These are phyloP conservation scores for Daktulosphaira vitifoliae DNA, from an alignment of 1,140 invertebrate genomes.

Conservation along the genomic window DNA sequence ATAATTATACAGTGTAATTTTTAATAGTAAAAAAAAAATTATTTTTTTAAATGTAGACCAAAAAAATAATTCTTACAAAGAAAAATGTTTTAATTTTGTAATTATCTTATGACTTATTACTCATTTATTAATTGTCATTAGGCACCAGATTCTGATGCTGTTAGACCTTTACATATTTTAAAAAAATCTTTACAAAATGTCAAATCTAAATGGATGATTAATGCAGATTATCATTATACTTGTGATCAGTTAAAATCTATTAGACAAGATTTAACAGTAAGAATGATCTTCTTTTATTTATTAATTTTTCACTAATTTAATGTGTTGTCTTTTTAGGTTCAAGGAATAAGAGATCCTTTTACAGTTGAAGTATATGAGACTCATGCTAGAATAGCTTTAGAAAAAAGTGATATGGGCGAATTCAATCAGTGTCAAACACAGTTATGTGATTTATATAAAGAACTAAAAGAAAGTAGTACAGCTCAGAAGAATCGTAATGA, in stretches of 20 bases:
- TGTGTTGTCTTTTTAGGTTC: conserved; percentile 54
- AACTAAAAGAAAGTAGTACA: conserved; percentile 53
- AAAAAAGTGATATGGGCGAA: conserved; percentile 95
- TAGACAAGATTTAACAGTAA: conserved; percentile 93
- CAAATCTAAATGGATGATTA: conserved; percentile 78
- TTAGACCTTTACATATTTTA: conserved; percentile 79
- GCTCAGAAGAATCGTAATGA: conserved; percentile 58
- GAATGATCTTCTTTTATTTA: conserved; percentile 39
- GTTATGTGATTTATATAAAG: conserved; percentile 81
- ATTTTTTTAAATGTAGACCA: no score
- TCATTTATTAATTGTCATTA: no score
- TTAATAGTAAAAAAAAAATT: no score
- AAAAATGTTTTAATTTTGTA: no score
- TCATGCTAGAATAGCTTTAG: conserved; percentile 91
- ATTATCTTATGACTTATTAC: no score
- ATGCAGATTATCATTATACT: conserved; percentile 88
- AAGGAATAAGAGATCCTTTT: conserved; percentile 87
- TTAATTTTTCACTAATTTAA: background rate
- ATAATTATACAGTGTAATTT: no score
- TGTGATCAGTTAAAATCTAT: conserved; percentile 99
- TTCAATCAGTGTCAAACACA: conserved; percentile 99
- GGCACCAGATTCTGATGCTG: conserved; percentile 84
- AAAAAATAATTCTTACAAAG: no score
- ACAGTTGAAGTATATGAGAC: conserved; percentile 97
- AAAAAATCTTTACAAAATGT: conserved; percentile 78